Evolutionary conservation across 2,888 invertebrate species (phyloP), one percentile per base, ranked within the genome.

Genomic region (Leptopilina myrica): DNA sequence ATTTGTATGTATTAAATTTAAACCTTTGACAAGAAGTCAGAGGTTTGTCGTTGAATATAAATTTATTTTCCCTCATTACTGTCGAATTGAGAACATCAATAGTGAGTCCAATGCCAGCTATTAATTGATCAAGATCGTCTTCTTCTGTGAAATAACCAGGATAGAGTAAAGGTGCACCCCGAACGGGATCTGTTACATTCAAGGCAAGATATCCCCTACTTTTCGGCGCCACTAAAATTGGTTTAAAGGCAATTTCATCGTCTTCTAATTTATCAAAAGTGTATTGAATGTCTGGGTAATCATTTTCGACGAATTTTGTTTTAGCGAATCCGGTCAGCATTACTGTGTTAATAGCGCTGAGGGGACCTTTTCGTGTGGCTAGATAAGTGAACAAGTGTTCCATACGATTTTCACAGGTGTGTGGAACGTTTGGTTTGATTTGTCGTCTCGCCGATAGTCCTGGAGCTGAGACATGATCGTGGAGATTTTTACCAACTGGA

Each of bases 121-220:
- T 11, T 12, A 69, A 7, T 12, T 49, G 67, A 3, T 69, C 15
- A 11, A 49, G 1, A 20, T 69, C 67, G 15, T n/a, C n/a, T 8
- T 59, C n/a, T 59, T 59, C 59, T 0, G 97, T 95, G 88, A 99
- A 96, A 90, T 99, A 99, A 12, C 96, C 94, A 0, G 98, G 98
- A 82, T 96, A 95, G 0, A 96, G 95, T 83, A 95, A 93, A 97
- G 89, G 83, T 3, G 80, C 79, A 0, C 84, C 84, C 9, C 80
- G 80, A 67, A 80, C 78, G 0, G 98, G 98, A 91, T 98, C 96
- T 53, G 93, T 94, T 73, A 96, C 96, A 84, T 95, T 95, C 20
- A 99, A 92, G 76, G 95, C 95, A n/a, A 99, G 93, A 94, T 95
- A 95, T 0, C 99, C 99, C 0, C 94, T 94, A 89, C 98, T 98